phyloP scores from a whole-genome alignment of 2,888 invertebrate species.

The Drosophila eohydei region DNA sequence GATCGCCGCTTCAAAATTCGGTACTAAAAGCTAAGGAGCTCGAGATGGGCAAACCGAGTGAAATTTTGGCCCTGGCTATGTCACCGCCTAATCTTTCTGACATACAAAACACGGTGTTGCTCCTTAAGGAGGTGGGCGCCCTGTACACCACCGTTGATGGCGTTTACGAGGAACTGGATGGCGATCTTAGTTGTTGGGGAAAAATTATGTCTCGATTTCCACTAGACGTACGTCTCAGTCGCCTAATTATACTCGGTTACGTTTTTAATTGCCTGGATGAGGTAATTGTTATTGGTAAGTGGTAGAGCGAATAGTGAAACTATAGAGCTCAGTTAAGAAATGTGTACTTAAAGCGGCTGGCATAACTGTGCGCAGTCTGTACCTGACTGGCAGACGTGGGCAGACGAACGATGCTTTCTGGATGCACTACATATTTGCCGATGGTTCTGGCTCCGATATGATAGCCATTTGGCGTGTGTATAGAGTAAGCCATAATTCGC shows the following conservation, averaged over 20 bases:
- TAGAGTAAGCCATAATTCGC: slow-evolving; percentile 85
- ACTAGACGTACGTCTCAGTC: slow-evolving; percentile 92
- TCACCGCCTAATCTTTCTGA: slow-evolving; percentile 94
- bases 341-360: slow-evolving; percentile 88
- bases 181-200: slow-evolving; percentile 95
- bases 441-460: slow-evolving; percentile 92
- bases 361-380: slow-evolving; percentile 92
- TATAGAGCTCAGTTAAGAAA: not conserved
- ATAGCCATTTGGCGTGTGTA: slow-evolving; percentile 93
- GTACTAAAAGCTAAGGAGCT: slow-evolving; percentile 93
- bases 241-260: slow-evolving; percentile 94
- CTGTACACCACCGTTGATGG: slow-evolving; percentile 88
- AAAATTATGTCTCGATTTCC: slow-evolving; percentile 93
- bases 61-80: slow-evolving; percentile 92
- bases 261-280: slow-evolving; percentile 94
- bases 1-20: slow-evolving; percentile 92
- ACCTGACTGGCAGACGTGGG: slow-evolving; percentile 87
- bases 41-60: slow-evolving; percentile 91
- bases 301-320: no score
- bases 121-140: slow-evolving; percentile 94
- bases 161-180: slow-evolving; percentile 88
- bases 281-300: slow-evolving; percentile 90
- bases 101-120: slow-evolving; percentile 92
- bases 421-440: slow-evolving; percentile 90
- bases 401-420: slow-evolving; percentile 88